Conservation (phyloP, 64 coral and sea anemone species). For the Anthopleura sola region DNA sequence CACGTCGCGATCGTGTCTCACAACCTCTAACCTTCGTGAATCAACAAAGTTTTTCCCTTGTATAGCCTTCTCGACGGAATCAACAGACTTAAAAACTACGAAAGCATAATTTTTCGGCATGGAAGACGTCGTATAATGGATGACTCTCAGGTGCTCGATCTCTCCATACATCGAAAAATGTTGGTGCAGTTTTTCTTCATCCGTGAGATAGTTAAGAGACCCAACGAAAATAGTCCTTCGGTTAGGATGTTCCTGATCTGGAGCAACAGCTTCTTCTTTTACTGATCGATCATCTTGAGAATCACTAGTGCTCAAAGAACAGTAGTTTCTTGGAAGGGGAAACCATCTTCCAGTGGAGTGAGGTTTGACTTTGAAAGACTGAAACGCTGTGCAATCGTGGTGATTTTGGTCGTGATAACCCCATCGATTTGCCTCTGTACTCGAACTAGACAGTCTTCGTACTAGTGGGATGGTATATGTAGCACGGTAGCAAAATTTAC, state of each 20-base stretch:
- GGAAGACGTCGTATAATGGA: background rate
- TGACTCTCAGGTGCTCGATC: background rate
- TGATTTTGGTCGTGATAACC: background rate
- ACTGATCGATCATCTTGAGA: background rate
- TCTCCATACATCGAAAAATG: background rate
- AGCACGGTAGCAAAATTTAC: conserved; percentile 4
- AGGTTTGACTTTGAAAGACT: background rate
- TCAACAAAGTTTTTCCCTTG: background rate
- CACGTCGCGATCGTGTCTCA: background rate
- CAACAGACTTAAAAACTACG: conserved; percentile 6
- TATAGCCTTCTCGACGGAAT: background rate
- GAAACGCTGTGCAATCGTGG: background rate
- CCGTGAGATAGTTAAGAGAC: background rate
- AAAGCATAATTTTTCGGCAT: background rate
- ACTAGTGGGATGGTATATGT: background rate
- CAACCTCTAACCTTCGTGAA: background rate
- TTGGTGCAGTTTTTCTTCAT: background rate
- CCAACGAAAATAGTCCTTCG: background rate
- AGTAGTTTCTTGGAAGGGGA: background rate
- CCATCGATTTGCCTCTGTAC: background rate
- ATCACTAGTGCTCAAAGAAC: background rate
- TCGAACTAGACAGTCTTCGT: background rate
- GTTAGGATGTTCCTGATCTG: background rate
- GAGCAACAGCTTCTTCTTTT: background rate
- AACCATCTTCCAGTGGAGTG: background rate